Evolutionary conservation across 1,140 invertebrate species (phyloP).

Genomic region (Scaptomyza graminum): DNA sequence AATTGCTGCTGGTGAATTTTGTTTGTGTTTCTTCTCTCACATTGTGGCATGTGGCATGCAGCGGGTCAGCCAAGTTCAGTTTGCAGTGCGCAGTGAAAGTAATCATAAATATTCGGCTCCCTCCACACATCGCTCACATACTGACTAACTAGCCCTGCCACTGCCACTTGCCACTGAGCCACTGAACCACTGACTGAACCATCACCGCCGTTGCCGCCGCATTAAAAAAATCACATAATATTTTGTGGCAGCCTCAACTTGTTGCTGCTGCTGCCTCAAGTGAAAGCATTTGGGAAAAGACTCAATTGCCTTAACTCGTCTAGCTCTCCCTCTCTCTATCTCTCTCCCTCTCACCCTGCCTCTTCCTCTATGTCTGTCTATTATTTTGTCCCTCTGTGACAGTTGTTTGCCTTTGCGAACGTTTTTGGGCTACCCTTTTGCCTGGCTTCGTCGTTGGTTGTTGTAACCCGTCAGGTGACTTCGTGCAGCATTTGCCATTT

Average conservation of each 20-base stretch:
- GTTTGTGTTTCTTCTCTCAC: too few relatives aligned
- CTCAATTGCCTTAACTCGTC: constrained; percentile 27
- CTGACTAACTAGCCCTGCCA: constrained; percentile 10
- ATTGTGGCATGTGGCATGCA: constrained; percentile 23
- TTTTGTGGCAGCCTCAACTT: constrained; percentile 35
- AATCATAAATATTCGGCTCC: constrained; percentile 74
- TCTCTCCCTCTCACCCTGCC: not conserved
- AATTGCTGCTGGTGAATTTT: too few relatives aligned
- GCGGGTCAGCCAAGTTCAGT: constrained; percentile 33
- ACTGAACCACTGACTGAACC: constrained; percentile 48
- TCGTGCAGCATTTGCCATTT: constrained; percentile 66
- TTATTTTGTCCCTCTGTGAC: constrained; percentile 27
- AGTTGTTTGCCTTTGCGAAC: constrained; percentile 64
- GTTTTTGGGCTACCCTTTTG: constrained; percentile 58
- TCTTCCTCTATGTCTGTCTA: not conserved
- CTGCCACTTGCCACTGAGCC: constrained; percentile 45
- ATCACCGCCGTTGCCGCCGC: constrained; percentile 18
- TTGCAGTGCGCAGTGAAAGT: constrained; percentile 74
- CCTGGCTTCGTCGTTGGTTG: constrained; percentile 8
- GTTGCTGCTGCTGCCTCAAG: constrained; percentile 47
- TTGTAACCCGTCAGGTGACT: constrained; percentile 18
- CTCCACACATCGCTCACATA: not conserved
- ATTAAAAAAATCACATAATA: constrained; percentile 74
- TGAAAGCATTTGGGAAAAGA: constrained; percentile 76
- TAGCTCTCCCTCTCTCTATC: not conserved